Conservation (phyloP, 2,113 vertebrate species). For the Athene noctua region DNA sequence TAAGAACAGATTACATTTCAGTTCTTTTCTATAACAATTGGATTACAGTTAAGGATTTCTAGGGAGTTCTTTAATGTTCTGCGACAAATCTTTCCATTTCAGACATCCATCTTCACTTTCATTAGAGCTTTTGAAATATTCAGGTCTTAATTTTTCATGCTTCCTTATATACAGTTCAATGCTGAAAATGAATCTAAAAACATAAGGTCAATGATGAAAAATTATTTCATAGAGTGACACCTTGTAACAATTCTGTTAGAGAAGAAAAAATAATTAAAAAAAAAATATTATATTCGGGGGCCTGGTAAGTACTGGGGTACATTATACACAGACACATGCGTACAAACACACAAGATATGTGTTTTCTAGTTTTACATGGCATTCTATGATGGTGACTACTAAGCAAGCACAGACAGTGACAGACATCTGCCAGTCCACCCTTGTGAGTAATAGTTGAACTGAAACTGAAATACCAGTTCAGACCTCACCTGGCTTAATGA, state of each 20-base stretch:
- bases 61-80: not conserved
- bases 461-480: not conserved
- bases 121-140: not conserved
- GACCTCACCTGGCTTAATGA: not conserved
- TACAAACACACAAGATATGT: not conserved
- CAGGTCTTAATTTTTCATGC: not conserved
- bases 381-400: not conserved
- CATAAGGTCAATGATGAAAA: not conserved
- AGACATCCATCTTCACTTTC: not conserved
- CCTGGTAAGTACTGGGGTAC: not conserved
- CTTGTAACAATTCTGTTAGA: not conserved
- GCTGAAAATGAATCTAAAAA: not conserved
- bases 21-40: not conserved
- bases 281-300: too few species aligned
- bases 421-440: not conserved
- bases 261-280: not conserved
- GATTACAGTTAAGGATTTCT: not conserved
- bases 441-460: not conserved
- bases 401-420: too few species aligned
- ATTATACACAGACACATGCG: fast-evolving
- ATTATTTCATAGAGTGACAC: not conserved
- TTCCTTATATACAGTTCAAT: not conserved
- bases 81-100: not conserved
- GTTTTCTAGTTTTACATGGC: not conserved
- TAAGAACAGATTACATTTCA: not conserved